A percentile compares a stretch with the other conserved stretches of the same genome.
These are phyloP conservation scores for Hippopotamus amphibius DNA, from an alignment of 2,113 vertebrate genomes.

Conservation along the genomic window DNA sequence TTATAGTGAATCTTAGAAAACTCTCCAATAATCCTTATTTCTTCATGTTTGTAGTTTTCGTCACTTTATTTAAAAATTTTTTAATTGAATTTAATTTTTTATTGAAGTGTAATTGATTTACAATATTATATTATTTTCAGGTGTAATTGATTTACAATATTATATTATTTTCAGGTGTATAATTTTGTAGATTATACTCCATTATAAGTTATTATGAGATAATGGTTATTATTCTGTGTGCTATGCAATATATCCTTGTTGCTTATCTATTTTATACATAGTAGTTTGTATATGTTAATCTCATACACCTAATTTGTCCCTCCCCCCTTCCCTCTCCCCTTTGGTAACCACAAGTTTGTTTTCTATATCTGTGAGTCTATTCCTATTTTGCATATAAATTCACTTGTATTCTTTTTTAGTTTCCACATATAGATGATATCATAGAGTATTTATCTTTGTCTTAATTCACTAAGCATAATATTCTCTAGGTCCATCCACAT, in stretches of 20 bases:
- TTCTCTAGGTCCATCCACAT: no score
- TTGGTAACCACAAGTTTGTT: not conserved
- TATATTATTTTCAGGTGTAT: not conserved
- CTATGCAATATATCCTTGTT: not conserved
- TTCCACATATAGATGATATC: no score
- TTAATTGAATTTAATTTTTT: not conserved
- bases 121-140: not conserved
- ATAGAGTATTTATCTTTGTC: no score
- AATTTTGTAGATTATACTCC: not conserved
- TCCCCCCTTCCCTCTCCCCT: not conserved
- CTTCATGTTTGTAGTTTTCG: not conserved
- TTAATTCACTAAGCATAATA: no score
- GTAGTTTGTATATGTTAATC: not conserved
- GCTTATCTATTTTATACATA: not conserved
- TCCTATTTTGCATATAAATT: not conserved
- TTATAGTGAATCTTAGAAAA: constrained; percentile 26
- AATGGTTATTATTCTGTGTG: not conserved
- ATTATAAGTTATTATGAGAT: not conserved
- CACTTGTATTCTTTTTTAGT: no score
- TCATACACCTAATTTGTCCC: not conserved
- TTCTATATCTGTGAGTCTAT: not conserved
- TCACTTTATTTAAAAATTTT: not conserved
- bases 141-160: not conserved
- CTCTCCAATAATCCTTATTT: not conserved
- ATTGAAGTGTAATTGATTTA: not conserved